Evolutionary conservation across 2,113 vertebrate species (phyloP), one percentile per base, ranked within the genome.

Genomic region (Austrofundulus limnaeus): DNA sequence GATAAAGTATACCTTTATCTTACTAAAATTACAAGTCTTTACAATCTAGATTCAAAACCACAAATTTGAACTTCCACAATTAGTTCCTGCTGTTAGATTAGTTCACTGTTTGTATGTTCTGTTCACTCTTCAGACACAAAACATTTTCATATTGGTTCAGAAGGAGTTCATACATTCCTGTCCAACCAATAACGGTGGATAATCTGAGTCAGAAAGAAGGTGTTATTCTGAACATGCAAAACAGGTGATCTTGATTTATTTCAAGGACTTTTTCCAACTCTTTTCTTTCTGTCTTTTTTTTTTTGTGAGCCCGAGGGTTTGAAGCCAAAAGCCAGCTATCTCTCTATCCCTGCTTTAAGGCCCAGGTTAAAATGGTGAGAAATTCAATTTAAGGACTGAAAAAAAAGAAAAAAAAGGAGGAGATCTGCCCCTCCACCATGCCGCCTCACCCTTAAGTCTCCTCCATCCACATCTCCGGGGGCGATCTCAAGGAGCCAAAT

Each of bases 231-330:
- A 93, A 91, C 92, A 92, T 90, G 91, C 91, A 92, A 91, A 94
- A 93, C 94, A 95, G 94, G 94, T 95, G 95, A 98, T 92, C 92
- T 70, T 93, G 92, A 95, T 96, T 96, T 94, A 80, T 91, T 88
- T 85, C 93, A 88, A 88, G 78, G 55, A 72, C 60, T 66, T 66
- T 64, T n/a, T 42, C 15, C 47, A 42, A 34, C 6, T n/a, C 31
- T 49, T 51, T 48, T 63, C 34, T 62, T 45, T 38, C 31, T 72
- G 68, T 61, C 56, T 58, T 76, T 76, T 62, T 69, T 19, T 66
- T 67, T 90, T 88, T 79, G 31, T 8, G 89, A 91, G 90, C 94
- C 92, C 76, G 85, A 87, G 93, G 91, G 79, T 90, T 91, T 66
- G 77, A 49, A 91, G 82, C 80, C 73, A 77, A 92, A 88, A 51